Evolutionary conservation across 2,797 vertebrate genomes (phyloP).

Genomic region (Siniperca scherzeri): DNA sequence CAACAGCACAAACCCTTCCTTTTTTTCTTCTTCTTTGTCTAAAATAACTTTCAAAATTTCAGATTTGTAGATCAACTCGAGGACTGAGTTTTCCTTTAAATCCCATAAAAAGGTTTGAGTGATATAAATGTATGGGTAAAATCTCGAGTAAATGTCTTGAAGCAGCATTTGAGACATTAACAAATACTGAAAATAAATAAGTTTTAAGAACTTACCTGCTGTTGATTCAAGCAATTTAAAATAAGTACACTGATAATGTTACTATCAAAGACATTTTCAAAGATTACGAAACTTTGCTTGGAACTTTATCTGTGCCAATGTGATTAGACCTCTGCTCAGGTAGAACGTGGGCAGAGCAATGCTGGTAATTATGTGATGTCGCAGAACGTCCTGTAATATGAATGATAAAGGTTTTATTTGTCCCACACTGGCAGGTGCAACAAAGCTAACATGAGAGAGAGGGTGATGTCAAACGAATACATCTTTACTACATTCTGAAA

Average conservation of each 20-base stretch:
- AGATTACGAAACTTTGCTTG: neutral
- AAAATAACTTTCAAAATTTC: neutral
- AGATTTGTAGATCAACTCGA: neutral
- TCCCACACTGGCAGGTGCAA: neutral
- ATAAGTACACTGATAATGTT: constrained; percentile 22
- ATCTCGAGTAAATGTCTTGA: neutral
- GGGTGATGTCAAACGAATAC: neutral
- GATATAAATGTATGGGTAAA: neutral
- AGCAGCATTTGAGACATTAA: neutral
- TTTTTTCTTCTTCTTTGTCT: neutral
- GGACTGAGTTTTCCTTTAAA: neutral
- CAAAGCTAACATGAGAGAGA: neutral
- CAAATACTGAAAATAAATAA: constrained; percentile 3
- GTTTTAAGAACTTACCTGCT: constrained; percentile 69
- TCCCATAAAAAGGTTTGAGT: neutral
- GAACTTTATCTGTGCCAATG: constrained; percentile 27
- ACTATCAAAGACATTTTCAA: neutral
- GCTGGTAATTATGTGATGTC: neutral
- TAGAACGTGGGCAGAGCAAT: neutral
- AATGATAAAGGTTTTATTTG: neutral
- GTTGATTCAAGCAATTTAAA: constrained; percentile 31
- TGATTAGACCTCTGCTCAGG: neutral
- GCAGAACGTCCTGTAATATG: neutral
- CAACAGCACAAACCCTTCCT: neutral
- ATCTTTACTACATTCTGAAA: neutral